Base-by-base conservation (phyloP, 1,140 invertebrate genomes). In the Drosophila ficusphila region DNA sequence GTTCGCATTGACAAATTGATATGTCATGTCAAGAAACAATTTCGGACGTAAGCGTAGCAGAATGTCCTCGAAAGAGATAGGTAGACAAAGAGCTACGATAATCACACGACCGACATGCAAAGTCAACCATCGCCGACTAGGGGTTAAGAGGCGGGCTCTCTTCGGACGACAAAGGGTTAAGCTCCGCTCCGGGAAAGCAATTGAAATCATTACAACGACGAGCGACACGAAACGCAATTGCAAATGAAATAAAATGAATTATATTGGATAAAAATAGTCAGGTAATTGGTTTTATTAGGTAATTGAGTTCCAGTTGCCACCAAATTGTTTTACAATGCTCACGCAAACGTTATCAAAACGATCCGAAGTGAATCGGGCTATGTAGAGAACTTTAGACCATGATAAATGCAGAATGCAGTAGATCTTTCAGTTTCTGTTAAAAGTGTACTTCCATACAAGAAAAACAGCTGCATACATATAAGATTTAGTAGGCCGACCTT, bases 211-310 rank as follows among this genome's bases (percentile, higher is more conserved):
- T 86, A 76, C 81, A 86, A 86, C 81, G 77, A 86, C 72, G 69
- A 79, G 75, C 81, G 81, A 79, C 81, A 86, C 95, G 91, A 88
- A 88, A 86, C 77, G 82, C 82, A 86, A 82, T 78, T 70, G 77
- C 69, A 82, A 86, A 86, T 86, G 81, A 76, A 86, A 88, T 86
- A 86, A 86, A 86, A 81, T 86, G 82, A 88, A 88, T 86, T 82
- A 88, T 86, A 86, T 88, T 86, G 82, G 86, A 86, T 86, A 86
- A 86, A 86, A 86, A 86, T 86, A 86, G 82, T 88, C 82, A 62
- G 82, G 77, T 86, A 86, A 86, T 86, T 86, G 82, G 82, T 86
- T 86, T 86, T 86, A 86, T 86, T 86, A 82, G 81, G 82, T 86
- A 86, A 86, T 86, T 86, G 82, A 88, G 73, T 86, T 82, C 69